Evolutionary conservation across 2,888 invertebrate genomes (phyloP), one percentile per base, ranked within the genome.

Genomic region (Chloroclysta siterata): DNA sequence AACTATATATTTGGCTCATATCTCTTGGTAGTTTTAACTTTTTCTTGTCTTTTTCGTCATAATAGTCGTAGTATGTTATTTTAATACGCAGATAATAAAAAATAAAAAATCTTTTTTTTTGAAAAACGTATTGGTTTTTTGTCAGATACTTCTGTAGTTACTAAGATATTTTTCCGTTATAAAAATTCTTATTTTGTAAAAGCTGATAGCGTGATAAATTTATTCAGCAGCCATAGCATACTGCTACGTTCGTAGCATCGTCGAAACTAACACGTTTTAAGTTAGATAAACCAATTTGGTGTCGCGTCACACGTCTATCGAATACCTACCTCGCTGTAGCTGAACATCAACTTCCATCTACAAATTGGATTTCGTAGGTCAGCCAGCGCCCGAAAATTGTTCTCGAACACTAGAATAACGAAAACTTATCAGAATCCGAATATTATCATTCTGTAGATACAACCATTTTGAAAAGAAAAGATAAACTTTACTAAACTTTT

Each of bases 281-380:
- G 53, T 56, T 64, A 63, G 54, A 42, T 60, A 56, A 36, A 57
- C 53, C 56, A 53, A 65, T 65, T 61, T 54, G 58, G 28, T 28
- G 15, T 41, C 54, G 13, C 28, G 54, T 59, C 61, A 57, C 58
- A 65, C 57, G 57, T 53, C 57, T 22, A 28, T n/a, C 33, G 11
- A 17, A 17, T 44, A 8, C 42, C 11, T 36, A 22, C 22, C 58
- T 29, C 39, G 14, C 5, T 53, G 51, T 60, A 61, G 57, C 60
- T 60, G 67, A 50, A 57, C 61, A 61, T 50, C 61, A 63, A n/a
- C n/a, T n/a, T n/a, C 69, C 71, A 73, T 74, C 72, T 65, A 58
- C 71, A 77, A 77, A 79, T 80, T 79, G 69, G 64, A 77, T 80
- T 75, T 71, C 54, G 61, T 46, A 60, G 72, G 69, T 55, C 60